Conservation (phyloP, 2,113 vertebrate genomes). For the Lophotis ruficrista region DNA sequence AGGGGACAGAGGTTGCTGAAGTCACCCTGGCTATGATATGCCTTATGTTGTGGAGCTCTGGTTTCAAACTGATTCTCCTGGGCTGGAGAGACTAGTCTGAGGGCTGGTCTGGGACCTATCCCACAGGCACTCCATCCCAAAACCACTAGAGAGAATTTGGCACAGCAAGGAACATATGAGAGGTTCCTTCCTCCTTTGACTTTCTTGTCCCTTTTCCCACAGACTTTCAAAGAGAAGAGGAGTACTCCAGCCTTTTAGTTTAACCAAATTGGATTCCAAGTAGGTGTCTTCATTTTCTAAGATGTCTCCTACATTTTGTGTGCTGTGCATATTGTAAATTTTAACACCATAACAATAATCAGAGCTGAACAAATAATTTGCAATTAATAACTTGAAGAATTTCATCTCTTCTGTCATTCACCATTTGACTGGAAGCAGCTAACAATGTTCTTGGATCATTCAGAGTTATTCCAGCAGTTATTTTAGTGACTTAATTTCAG, state of each 20-base stretch:
- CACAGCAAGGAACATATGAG: not conserved
- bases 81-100: not conserved
- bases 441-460: not conserved
- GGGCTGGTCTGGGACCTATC: not conserved
- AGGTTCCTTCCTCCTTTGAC: not conserved
- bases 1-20: not conserved
- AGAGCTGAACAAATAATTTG: conserved; percentile 3
- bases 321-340: not conserved
- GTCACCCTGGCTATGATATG: not conserved
- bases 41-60: not conserved
- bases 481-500: not conserved
- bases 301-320: not conserved
- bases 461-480: not conserved
- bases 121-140: not conserved
- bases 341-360: not conserved
- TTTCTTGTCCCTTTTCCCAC: not conserved
- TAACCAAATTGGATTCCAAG: not conserved
- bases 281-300: not conserved
- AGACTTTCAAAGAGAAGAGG: not conserved
- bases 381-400: conserved; percentile 7
- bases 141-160: not conserved
- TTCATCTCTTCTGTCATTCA: not conserved
- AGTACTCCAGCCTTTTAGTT: not conserved
- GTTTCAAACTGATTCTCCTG: not conserved
- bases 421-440: not conserved